These are phyloP conservation scores for Ailurus styani DNA, from an alignment of 2,113 vertebrate species.

Conservation along the genomic window DNA sequence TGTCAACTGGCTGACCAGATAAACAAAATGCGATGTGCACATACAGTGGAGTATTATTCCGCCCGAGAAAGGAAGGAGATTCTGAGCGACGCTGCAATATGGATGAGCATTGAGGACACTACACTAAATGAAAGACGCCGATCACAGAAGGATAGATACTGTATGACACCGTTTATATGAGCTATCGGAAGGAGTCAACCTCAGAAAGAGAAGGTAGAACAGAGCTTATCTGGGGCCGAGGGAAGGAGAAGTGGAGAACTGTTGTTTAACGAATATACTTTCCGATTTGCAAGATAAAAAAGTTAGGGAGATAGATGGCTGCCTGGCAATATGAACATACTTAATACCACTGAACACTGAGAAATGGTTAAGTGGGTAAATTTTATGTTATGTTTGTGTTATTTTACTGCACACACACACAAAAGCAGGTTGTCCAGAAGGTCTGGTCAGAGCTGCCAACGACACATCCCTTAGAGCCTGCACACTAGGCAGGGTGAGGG, in stretches of 20 bases:
- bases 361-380: neutral
- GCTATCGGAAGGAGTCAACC: neutral
- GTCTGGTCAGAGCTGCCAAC: neutral
- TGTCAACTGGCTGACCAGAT: too few species aligned
- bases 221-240: neutral
- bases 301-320: neutral
- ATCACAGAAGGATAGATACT: neutral
- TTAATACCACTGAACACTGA: neutral
- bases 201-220: neutral
- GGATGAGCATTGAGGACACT: neutral
- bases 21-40: too few species aligned
- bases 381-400: neutral
- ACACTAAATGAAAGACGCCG: neutral
- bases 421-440: neutral
- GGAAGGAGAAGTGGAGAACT: too few species aligned
- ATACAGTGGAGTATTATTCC: neutral
- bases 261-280: neutral
- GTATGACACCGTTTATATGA: rapidly evolving
- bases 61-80: neutral
- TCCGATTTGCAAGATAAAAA: neutral
- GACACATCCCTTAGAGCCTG: neutral
- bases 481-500: neutral
- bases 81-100: neutral
- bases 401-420: neutral
- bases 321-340: neutral